Evolutionary conservation across 2,888 invertebrate genomes (phyloP), one percentile per base, ranked within the genome.

Genomic region (Caradrina clavipalpis): DNA sequence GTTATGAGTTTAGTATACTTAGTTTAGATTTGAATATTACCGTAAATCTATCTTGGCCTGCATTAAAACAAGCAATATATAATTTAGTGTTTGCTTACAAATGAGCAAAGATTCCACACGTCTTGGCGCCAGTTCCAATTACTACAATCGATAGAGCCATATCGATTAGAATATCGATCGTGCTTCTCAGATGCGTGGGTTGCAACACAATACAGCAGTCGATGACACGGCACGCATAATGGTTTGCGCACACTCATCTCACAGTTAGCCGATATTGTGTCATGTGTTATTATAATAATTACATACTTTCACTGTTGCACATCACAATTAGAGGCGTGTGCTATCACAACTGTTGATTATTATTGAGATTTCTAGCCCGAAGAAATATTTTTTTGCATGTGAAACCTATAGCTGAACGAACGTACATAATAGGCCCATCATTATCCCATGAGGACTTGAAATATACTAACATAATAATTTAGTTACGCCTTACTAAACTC

Each of bases 251-350:
- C 81, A 76, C 81, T 78, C 72, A 86, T 86, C 85, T 81, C 86
- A 82, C 80, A 79, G 82, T 84, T 81, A 85, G 73, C 73, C 76
- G 82, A 86, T 87, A 80, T 85, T 87, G 81, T 84, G 78, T 79
- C 74, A 79, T 71, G 57, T 76, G 76, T 82, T 84, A 80, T 79
- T 84, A 81, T 83, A 78, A 82, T 83, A 84, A 87, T 86, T 82
- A 81, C 77, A 82, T 76, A 78, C 84, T 82, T 81, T 85, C 77
- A 69, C 78, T 80, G 66, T 78, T 68, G 61, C 62, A 54, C 66
- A 58, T 66, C 7, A 62, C 61, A 69, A 81, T 78, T 66, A 72
- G 60, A 73, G 64, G 53, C 39, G 64, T 68, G 64, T 73, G 73
- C 59, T 71, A 64, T 66, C 60, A 54, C 31, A 62, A 56, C 35